phyloP scores from a whole-genome alignment of 2,113 vertebrate species.

The Columbina picui region DNA sequence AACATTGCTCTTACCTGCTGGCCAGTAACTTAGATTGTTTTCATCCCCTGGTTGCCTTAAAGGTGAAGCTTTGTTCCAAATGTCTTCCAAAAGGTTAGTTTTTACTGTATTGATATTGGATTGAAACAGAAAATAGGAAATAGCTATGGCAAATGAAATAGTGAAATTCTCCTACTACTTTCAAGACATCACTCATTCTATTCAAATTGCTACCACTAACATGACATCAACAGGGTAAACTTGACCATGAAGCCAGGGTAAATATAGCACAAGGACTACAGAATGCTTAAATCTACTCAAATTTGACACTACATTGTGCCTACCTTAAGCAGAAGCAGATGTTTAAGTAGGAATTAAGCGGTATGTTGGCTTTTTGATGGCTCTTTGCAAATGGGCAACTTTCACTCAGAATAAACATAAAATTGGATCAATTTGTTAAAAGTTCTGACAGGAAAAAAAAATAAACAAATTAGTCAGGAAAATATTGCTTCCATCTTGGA shows the following conservation, averaged over 20 bases:
- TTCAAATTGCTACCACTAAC: neutral
- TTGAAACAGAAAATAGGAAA: neutral
- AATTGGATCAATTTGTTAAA: neutral
- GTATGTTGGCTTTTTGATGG: neutral
- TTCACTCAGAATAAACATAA: neutral
- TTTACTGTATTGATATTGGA: neutral
- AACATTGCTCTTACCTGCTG: constrained; percentile 33
- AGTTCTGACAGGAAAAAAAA: neutral
- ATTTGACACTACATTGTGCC: neutral
- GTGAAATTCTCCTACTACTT: neutral
- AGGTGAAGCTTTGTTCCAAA: constrained; percentile 54
- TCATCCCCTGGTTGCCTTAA: constrained; percentile 21
- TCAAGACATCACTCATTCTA: neutral
- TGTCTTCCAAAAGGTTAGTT: constrained; percentile 42
- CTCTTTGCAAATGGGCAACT: neutral
- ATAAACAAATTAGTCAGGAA: neutral
- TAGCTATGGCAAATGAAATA: neutral
- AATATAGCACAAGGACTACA: neutral
- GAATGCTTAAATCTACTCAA: neutral
- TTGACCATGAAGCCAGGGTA: neutral
- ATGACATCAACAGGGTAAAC: neutral
- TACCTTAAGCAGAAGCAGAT: neutral
- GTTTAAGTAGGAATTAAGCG: neutral
- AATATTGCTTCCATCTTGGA: neutral
- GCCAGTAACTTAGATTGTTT: constrained; percentile 24